Percentiles rank a stretch among this genome's conserved stretches.
These are phyloP conservation scores for Leptestheria dahalacensis DNA, from an alignment of 1,140 invertebrate genomes.

Conservation along the genomic window DNA sequence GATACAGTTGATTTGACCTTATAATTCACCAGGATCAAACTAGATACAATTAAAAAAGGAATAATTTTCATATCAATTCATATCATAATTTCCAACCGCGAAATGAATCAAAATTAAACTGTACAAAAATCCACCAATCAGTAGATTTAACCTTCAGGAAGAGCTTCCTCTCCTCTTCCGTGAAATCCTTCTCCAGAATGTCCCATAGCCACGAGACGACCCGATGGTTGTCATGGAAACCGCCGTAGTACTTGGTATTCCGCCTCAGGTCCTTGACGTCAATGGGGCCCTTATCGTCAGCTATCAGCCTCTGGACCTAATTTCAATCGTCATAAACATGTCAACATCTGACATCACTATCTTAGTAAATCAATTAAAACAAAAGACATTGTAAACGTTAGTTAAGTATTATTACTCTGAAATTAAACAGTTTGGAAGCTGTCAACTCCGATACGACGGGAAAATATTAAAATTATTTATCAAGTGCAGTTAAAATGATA, in stretches of 20 bases:
- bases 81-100: too few species aligned
- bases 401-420: too few species aligned
- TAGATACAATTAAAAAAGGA: too few species aligned
- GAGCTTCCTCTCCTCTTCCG: conserved; percentile 70
- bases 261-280: conserved; percentile 78
- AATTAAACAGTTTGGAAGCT: too few species aligned
- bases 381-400: too few species aligned
- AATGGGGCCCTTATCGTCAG: conserved; percentile 76
- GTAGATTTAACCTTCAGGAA: conserved; percentile 94
- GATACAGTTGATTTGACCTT: too few species aligned
- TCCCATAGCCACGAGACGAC: conserved; percentile 99
- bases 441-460: too few species aligned
- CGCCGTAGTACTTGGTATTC: conserved; percentile 96
- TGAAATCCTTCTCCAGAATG: conserved; percentile 90
- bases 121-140: conserved; percentile 7
- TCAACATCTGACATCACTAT: conserved; percentile 33
- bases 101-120: too few species aligned
- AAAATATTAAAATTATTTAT: too few species aligned
- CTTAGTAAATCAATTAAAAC: neutral
- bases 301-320: conserved; percentile 71
- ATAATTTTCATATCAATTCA: too few species aligned
- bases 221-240: conserved; percentile 95
- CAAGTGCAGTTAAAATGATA: conserved; percentile 29
- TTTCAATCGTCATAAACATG: conserved; percentile 21
- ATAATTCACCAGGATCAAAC: too few species aligned